A percentile compares a stretch with the other conserved stretches of the same genome.
Conservation (phyloP, 2,888 invertebrate species). For the Tipula confusa region DNA sequence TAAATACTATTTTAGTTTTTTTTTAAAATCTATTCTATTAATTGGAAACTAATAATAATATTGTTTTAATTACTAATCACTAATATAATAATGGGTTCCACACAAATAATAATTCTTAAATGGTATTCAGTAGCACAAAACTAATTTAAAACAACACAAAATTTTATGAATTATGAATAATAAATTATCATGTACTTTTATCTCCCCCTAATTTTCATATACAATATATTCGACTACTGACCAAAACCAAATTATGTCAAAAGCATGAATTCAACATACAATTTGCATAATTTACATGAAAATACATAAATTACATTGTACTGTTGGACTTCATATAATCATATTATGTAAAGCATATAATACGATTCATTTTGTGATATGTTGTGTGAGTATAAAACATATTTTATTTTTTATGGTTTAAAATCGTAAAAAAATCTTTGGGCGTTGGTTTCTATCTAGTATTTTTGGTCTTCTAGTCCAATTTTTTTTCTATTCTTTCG, state of each 20-base stretch:
- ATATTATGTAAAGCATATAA: background rate
- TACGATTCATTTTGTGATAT: background rate
- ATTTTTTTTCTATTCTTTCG: background rate
- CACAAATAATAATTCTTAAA: background rate
- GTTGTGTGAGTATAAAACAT: slow-evolving; percentile 8
- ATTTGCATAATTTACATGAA: slow-evolving; percentile 32
- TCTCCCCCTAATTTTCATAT: background rate
- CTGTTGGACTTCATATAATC: background rate
- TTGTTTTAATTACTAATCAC: background rate
- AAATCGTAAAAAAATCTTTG: background rate
- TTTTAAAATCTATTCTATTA: too few relatives aligned
- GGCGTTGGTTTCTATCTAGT: background rate
- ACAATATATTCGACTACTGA: background rate
- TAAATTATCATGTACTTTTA: background rate
- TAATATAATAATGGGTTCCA: background rate
- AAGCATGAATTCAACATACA: slow-evolving; percentile 32
- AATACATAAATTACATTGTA: slow-evolving; percentile 28
- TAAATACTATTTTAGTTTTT: too few relatives aligned
- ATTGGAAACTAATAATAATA: too few relatives aligned
- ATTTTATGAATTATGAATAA: background rate
- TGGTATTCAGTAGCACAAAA: background rate
- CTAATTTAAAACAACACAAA: background rate
- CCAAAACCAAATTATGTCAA: background rate
- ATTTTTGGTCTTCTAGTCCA: too few relatives aligned
- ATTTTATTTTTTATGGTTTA: background rate